Conservation (phyloP, 2,113 vertebrate species). For the Tetraodon nigroviridis region DNA sequence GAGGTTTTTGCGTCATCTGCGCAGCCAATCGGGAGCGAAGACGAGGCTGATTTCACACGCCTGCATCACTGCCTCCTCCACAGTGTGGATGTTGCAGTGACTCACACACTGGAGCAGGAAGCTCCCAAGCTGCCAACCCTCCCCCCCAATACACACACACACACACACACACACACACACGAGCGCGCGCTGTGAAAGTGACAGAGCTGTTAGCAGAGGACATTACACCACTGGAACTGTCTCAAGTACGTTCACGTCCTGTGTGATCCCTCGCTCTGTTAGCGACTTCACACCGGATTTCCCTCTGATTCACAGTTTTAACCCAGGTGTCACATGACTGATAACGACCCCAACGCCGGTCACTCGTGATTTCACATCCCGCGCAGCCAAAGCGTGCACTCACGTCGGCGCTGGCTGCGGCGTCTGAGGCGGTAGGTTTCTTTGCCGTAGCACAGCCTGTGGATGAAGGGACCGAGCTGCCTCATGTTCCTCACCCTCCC, state of each 20-base stretch:
- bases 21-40: conserved; percentile 31
- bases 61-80: conserved; percentile 56
- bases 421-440: conserved; percentile 89
- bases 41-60: conserved; percentile 24
- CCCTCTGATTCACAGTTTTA: conserved; percentile 25
- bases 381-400: conserved; percentile 56
- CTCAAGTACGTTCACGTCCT: conserved; percentile 14
- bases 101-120: conserved; percentile 56
- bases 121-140: conserved; percentile 46
- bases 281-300: conserved; percentile 27
- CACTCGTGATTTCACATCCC: conserved; percentile 9
- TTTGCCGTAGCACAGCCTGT: conserved; percentile 86
- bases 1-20: conserved; percentile 49
- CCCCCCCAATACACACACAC: conserved; percentile 39
- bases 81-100: conserved; percentile 56
- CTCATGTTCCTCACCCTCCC: conserved; percentile 84
- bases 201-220: conserved; percentile 32
- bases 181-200: not conserved
- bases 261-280: conserved; percentile 3
- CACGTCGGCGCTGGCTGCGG: conserved; percentile 76
- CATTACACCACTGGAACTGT: conserved; percentile 21
- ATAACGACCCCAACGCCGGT: not conserved
- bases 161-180: conserved; percentile 36
- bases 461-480: conserved; percentile 88
- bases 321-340: conserved; percentile 8